Conservation (phyloP, 2,888 invertebrate species). For the Gisinianus flammeolus region DNA sequence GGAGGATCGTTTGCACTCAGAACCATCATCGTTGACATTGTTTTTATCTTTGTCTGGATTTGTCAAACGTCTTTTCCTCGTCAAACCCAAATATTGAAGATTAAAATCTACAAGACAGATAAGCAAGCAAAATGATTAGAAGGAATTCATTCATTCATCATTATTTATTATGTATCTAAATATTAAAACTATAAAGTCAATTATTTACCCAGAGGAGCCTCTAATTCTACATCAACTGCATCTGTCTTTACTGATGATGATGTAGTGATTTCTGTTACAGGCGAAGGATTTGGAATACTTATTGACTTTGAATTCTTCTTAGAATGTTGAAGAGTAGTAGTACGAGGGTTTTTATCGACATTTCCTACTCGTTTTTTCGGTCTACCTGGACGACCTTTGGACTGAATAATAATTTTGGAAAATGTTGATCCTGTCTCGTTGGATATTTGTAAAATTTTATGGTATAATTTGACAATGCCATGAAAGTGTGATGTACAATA, state of each 20-base stretch:
- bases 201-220: slow-evolving; percentile 13
- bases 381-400: slow-evolving; percentile 5
- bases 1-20: neutral
- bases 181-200: too few relatives aligned
- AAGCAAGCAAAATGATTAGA: too few relatives aligned
- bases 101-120: too few relatives aligned
- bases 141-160: too few relatives aligned
- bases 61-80: neutral
- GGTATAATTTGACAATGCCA: neutral
- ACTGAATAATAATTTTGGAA: slow-evolving; percentile 18
- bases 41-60: neutral
- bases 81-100: slow-evolving; percentile 20
- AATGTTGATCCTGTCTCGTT: slow-evolving; percentile 8
- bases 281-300: too few relatives aligned
- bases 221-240: neutral
- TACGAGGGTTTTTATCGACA: neutral
- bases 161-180: too few relatives aligned
- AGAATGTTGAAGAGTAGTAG: neutral
- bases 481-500: slow-evolving; percentile 17
- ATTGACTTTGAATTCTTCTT: too few relatives aligned
- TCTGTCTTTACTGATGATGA: neutral
- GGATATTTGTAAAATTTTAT: slow-evolving; percentile 3
- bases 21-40: neutral
- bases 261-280: too few relatives aligned
- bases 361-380: neutral